A percentile compares a stretch with the other conserved stretches of the same genome.
These are phyloP conservation scores for Folsomia manolachei DNA, from an alignment of 2,888 invertebrate genomes.

Conservation along the genomic window DNA sequence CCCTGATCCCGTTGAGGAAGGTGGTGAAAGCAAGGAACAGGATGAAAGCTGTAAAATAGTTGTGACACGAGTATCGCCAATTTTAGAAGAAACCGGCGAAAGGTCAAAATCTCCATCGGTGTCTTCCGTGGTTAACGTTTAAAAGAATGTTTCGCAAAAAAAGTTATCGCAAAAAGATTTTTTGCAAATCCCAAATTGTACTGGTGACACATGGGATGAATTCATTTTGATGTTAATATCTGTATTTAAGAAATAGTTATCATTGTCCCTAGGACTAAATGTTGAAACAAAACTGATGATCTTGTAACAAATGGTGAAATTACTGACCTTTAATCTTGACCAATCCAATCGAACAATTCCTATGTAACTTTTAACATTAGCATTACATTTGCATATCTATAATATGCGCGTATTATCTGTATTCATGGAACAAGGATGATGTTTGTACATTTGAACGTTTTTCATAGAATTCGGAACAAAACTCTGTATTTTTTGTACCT, in stretches of 20 bases:
- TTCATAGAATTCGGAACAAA: background rate
- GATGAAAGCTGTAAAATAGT: constrained; percentile 77
- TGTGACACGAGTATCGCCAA: background rate
- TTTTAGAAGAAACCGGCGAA: constrained; percentile 57
- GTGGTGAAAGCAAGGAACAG: constrained; percentile 22
- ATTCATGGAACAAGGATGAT: background rate
- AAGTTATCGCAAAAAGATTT: background rate
- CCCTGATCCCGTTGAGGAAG: constrained; percentile 39
- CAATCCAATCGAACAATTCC: background rate
- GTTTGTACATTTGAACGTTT: background rate
- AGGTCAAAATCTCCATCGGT: constrained; percentile 82
- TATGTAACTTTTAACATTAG: background rate
- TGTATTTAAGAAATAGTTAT: too few relatives aligned
- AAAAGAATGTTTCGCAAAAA: too few relatives aligned
- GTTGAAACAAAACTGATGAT: background rate
- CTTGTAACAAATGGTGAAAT: constrained; percentile 4
- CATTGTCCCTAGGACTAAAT: too few relatives aligned
- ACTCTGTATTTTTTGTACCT: background rate
- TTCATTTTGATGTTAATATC: too few relatives aligned
- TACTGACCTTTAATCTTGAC: background rate
- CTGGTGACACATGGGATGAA: too few relatives aligned
- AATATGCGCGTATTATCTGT: too few relatives aligned
- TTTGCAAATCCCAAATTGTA: background rate
- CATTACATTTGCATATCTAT: too few relatives aligned
- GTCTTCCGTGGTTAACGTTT: constrained; percentile 82